A percentile compares a stretch with the other conserved stretches of the same genome.
Conservation (phyloP, 2,113 vertebrate species). For the Cinclus cinclus region DNA sequence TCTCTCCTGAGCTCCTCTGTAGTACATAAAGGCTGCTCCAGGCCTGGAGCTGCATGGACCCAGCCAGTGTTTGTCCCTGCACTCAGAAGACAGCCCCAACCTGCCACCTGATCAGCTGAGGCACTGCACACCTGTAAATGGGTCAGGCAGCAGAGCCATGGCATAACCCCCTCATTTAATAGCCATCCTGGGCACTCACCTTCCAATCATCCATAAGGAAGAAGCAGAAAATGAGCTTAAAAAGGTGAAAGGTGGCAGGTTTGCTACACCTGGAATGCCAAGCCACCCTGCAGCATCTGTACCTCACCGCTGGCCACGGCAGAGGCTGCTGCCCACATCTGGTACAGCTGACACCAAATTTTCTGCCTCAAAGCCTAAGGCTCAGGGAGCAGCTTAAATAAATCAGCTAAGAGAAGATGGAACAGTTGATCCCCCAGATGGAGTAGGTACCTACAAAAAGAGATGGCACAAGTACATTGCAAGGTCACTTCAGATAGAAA, state of each 20-base stretch:
- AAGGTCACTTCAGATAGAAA: not conserved
- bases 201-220: not conserved
- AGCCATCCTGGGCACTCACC: not conserved
- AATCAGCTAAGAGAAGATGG: not conserved
- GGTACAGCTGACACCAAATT: not conserved
- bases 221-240: not conserved
- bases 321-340: not conserved
- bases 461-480: fast-evolving
- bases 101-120: not conserved
- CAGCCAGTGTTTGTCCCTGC: not conserved
- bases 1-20: not conserved
- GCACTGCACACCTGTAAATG: fast-evolving
- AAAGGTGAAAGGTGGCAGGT: not conserved
- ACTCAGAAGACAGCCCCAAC: not conserved
- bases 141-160: fast-evolving
- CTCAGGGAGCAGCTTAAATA: not conserved
- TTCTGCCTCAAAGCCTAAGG: not conserved
- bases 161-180: not conserved
- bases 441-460: not conserved
- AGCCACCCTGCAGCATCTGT: not conserved
- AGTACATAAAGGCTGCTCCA: not conserved
- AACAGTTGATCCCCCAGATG: not conserved
- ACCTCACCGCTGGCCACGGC: fast-evolving
- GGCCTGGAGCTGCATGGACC: not conserved
- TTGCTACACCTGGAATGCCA: not conserved